Evolutionary conservation across 1,140 invertebrate species (phyloP).

Genomic region (Penaeus chinensis): DNA sequence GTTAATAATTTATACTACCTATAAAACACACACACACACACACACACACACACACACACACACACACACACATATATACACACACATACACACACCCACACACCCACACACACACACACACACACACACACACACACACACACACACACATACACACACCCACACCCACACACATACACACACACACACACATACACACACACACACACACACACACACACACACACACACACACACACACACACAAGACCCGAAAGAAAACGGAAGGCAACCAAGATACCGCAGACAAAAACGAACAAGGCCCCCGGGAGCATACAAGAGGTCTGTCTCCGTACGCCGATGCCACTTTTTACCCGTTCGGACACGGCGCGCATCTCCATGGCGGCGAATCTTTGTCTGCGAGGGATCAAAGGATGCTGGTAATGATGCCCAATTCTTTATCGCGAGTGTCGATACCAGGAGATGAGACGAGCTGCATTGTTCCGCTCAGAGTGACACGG

Average conservation of each 20-base stretch:
- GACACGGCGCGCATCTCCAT: background rate
- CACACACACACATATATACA: background rate
- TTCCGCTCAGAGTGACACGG: too few relatives aligned
- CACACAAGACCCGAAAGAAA: too few relatives aligned
- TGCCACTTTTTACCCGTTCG: too few relatives aligned
- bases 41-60: background rate
- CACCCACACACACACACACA: background rate
- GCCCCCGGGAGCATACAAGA: too few relatives aligned
- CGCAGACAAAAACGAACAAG: too few relatives aligned
- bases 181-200: background rate
- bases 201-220: constrained; percentile 4
- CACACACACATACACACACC: background rate
- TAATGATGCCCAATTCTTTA: constrained; percentile 4
- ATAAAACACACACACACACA: background rate
- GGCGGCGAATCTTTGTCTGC: background rate
- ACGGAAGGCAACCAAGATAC: too few relatives aligned
- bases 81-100: background rate
- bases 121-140: background rate
- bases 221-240: constrained; percentile 1
- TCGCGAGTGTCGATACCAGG: too few relatives aligned
- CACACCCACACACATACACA: background rate
- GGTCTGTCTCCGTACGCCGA: too few relatives aligned
- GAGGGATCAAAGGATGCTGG: background rate
- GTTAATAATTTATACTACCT: background rate
- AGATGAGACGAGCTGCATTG: too few relatives aligned